Percentiles rank a stretch among this genome's conserved stretches.
These are phyloP conservation scores for Hydrophis major DNA, from an alignment of 2,797 vertebrate species.

Conservation along the genomic window DNA sequence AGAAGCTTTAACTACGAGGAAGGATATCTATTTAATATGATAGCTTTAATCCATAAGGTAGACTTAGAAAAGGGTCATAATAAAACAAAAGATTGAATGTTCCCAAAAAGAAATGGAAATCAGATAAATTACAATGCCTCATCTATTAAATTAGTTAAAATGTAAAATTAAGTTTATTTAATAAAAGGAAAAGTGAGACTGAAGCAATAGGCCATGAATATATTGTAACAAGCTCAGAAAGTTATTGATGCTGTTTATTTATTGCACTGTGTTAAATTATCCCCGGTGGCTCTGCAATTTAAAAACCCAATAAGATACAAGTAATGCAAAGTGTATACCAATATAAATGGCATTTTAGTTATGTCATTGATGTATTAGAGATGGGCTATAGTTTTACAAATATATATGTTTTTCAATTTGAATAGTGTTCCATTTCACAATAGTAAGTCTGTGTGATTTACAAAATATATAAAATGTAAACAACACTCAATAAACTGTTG, in stretches of 20 bases:
- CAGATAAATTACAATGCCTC: background rate
- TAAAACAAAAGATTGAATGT: background rate
- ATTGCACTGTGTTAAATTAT: background rate
- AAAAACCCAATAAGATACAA: background rate
- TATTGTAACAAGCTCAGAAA: background rate
- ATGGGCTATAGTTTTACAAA: background rate
- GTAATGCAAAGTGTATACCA: background rate
- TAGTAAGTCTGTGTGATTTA: background rate
- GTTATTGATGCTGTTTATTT: background rate
- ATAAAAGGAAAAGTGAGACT: background rate
- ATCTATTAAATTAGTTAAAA: background rate
- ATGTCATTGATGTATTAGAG: background rate
- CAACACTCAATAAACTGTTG: background rate
- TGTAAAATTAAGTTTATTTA: background rate
- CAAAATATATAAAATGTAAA: background rate
- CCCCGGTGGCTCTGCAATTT: background rate
- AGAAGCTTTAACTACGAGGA: background rate
- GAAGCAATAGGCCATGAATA: background rate
- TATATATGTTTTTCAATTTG: background rate
- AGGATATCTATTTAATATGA: background rate
- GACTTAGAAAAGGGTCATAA: background rate
- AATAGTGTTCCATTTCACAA: background rate
- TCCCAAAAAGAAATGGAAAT: background rate
- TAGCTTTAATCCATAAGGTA: background rate
- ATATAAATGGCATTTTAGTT: background rate